Evolutionary conservation across 2,888 invertebrate species (phyloP), one percentile per base, ranked within the genome.

Genomic region (Timema podura): DNA sequence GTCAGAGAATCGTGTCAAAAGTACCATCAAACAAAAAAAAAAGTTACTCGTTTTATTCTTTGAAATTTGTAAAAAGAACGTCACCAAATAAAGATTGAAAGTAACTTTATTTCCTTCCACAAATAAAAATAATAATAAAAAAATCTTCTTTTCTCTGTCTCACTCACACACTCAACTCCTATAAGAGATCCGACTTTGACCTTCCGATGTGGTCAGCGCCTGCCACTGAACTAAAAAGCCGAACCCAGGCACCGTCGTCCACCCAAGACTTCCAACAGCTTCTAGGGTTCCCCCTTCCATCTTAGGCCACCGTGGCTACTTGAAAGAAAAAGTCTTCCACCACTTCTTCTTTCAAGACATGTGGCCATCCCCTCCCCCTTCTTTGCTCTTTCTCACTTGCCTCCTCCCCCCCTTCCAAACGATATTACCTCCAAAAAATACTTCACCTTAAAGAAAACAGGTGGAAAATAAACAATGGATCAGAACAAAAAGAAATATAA

Each of bases 391-490:
- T 5, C 48, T 45, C 15, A 15, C 30, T 57, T 45, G 8, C 61
- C 61, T 48, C 65, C 65, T n/a, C 44, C 45, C 45, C 67, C 10
- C n/a, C 49, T n/a, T 15, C 66, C 48, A n/a, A 46, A n/a, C 48
- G 66, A 8, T 16, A 30, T 30, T 30, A 30, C 30, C 30, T 30
- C 30, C 30, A 30, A 30, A 30, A 30, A 30, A 30, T 30, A 46
- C 54, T 49, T 67, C 30, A 16, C 46, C 67, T 67, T 15, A 46
- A 51, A 46, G 6, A 57, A 44, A 69, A 69, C 69, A 69, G 69
- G 69, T 69, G 69, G 65, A 69, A 69, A 66, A 69, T 65, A 61
- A 69, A 54, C 54, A 65, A 45, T 49, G 64, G 68, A 59, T 57
- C 54, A 51, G 51, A 57, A 45, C 46, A 48, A 44, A 49, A 44